A percentile compares a stretch with the other conserved stretches of the same genome.
phyloP scores from a whole-genome alignment of 1,140 invertebrate species.

The Lethrus apterus region DNA sequence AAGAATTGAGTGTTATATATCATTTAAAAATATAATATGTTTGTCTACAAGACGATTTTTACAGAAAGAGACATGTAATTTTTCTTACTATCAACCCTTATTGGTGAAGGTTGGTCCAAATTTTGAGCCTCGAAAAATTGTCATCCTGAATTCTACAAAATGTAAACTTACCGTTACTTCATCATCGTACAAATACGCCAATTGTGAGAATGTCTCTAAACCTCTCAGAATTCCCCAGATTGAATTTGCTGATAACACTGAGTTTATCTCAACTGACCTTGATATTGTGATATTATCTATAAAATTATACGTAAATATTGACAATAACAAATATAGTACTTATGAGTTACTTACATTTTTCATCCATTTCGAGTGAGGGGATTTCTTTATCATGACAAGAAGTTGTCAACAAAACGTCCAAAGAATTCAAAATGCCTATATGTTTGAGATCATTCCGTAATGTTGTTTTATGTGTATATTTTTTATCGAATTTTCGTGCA shows the following conservation, averaged over 20 bases:
- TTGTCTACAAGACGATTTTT: no score
- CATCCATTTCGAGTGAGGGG: conserved; percentile 60
- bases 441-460: conserved; percentile 30
- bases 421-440: conserved; percentile 39
- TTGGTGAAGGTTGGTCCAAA: no score
- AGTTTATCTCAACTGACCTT: not conserved
- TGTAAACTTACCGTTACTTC: conserved; percentile 40
- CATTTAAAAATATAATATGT: no score
- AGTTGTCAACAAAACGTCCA: conserved; percentile 47
- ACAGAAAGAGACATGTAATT: no score
- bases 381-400: conserved; percentile 48
- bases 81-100: no score
- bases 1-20: no score
- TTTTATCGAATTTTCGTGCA: no score
- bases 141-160: no score
- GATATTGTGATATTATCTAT: conserved; percentile 8
- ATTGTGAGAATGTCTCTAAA: conserved; percentile 71
- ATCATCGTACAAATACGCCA: conserved; percentile 48
- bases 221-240: conserved; percentile 75
- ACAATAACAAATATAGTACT: not conserved
- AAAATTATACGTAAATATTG: not conserved
- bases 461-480: no score
- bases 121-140: no score
- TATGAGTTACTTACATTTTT: conserved; percentile 56
- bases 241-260: conserved; percentile 35